Evolutionary conservation across 2,888 invertebrate species (phyloP).

Genomic region (Trissoscelio sp.): DNA sequence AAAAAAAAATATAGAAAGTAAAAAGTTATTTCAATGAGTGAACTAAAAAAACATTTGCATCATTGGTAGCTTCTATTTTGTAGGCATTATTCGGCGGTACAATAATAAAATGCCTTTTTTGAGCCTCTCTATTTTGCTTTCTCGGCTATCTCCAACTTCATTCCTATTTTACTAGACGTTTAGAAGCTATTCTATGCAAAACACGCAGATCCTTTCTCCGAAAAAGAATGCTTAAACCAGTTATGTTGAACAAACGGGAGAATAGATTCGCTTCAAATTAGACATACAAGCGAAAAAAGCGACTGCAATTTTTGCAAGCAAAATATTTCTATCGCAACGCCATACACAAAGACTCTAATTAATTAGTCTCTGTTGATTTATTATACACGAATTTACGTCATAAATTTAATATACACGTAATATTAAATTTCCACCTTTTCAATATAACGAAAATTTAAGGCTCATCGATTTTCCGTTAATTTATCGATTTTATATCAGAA

Average conservation of each 20-base stretch:
- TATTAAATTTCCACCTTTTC: neutral
- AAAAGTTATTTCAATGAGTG: constrained; percentile 38
- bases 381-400: neutral
- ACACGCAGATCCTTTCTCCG: constrained; percentile 52
- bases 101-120: constrained; percentile 47
- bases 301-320: neutral
- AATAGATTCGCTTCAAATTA: constrained; percentile 44
- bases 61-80: constrained; percentile 43
- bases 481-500: constrained; percentile 38
- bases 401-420: neutral
- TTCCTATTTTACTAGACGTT: constrained; percentile 68
- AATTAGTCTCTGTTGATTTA: neutral
- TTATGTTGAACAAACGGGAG: constrained; percentile 40
- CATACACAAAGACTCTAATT: neutral
- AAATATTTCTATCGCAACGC: neutral
- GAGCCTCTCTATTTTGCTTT: constrained; percentile 28
- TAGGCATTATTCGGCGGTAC: constrained; percentile 33
- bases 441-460: neutral
- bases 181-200: constrained; percentile 73
- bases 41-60: constrained; percentile 21
- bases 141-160: constrained; percentile 46
- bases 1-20: constrained; percentile 8
- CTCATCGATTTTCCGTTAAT: constrained; percentile 15
- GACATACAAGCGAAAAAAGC: neutral
- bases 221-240: constrained; percentile 50